phyloP scores from a whole-genome alignment of 2,888 invertebrate species.

The Clistopyga incitator region DNA sequence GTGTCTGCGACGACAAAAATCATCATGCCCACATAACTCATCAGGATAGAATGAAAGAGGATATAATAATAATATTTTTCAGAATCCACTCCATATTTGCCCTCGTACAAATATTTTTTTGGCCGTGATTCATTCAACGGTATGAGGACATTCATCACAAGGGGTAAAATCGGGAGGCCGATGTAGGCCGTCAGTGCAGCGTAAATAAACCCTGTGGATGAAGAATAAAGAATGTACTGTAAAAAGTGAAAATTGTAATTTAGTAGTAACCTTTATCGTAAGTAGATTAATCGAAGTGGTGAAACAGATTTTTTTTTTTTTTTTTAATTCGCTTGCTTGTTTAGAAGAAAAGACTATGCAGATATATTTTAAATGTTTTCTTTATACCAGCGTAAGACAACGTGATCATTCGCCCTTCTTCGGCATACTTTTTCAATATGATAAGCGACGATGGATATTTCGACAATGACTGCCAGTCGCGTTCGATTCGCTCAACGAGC shows the following conservation, averaged over 20 bases:
- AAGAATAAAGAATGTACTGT: too few relatives aligned
- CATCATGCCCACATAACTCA: constrained; percentile 39
- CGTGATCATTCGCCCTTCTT: constrained; percentile 29
- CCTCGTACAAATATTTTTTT: constrained; percentile 56
- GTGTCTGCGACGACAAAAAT: constrained; percentile 60
- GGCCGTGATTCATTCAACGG: constrained; percentile 66
- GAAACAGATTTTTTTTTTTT: too few relatives aligned
- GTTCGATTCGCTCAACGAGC: constrained; percentile 7
- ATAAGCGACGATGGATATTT: constrained; percentile 19
- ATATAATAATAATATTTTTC: constrained; percentile 66
- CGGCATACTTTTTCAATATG: constrained; percentile 43
- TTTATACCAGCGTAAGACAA: constrained; percentile 35
- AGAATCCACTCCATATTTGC: constrained; percentile 68
- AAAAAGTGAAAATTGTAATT: too few relatives aligned
- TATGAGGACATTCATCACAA: constrained; percentile 60
- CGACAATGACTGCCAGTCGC: constrained; percentile 45
- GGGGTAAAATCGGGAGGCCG: constrained; percentile 55
- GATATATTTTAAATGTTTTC: too few relatives aligned
- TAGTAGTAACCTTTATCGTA: too few relatives aligned
- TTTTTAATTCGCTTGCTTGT: too few relatives aligned
- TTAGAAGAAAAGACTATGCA: too few relatives aligned
- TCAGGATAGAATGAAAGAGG: constrained; percentile 59
- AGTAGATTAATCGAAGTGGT: too few relatives aligned
- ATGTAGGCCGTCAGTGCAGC: constrained; percentile 6
- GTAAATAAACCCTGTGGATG: constrained; percentile 28